Base-by-base conservation (phyloP, 1,140 invertebrate genomes). In the Dysdera silvatica region DNA sequence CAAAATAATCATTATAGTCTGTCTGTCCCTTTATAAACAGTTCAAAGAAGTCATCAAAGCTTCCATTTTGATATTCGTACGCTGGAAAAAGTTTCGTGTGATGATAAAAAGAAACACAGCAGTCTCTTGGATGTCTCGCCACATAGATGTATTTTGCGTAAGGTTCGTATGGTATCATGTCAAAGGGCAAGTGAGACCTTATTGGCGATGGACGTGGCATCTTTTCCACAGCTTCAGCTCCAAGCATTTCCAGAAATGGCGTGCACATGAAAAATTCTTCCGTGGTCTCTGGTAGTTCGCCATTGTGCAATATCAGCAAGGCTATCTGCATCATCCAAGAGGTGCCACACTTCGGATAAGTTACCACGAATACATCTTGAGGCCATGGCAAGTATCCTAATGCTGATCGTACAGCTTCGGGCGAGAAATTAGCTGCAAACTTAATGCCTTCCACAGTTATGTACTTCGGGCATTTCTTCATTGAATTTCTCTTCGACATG, bases 61-160 rank as follows among this genome's bases (percentile, higher is more conserved):
- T 57, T 14, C 71, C 73, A 28, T 73, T 56, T 4, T 23, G 20
- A 18, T 52, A 64, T 14, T 23, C 37, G 7, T 64, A 64, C 16
- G 55, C 26, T 3, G 61, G 55, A 51, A 65, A 59, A 43, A 61
- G 45, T 32, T 82, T 80, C 73, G 88, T 87, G 33, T 91, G 81
- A 74, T 91, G 84, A 71, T 85, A 93, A 74, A 85, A 90, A 0
- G 89, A 92, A 0, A 91, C 86, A 3, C 82, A 86, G 1, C 90
- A 85, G 73, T 92, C 89, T 74, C 89, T 89, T 0, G 89, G 88
- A 77, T 92, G 89, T 53, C 91, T 78, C 4, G 85, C 84, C 0
- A 90, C 82, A 70, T 89, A 90, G 8, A 90, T 79, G 12, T 10
- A 88, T 78, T 81, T 28, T 82, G 81, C 28, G 68, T 71, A 43